Percentiles rank a stretch among this genome's conserved stretches.
Conservation (phyloP, 2,113 vertebrate genomes). For the Poecile atricapillus region DNA sequence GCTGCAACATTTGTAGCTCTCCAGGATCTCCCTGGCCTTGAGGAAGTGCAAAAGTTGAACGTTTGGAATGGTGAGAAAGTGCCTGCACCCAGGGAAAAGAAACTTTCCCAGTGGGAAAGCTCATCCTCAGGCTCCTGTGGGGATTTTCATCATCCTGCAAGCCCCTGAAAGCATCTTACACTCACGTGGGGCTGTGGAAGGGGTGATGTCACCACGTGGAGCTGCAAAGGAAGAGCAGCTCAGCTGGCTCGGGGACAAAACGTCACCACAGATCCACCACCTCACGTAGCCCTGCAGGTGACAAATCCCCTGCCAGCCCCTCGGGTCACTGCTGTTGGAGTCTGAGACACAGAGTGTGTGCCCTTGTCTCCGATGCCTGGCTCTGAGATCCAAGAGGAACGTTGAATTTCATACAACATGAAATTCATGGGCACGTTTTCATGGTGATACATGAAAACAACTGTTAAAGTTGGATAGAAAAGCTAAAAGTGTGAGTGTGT, state of each 20-base stretch:
- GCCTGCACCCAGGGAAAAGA: not conserved
- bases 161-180: fast-evolving
- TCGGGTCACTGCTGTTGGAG: not conserved
- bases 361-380: too few species aligned
- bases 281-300: not conserved
- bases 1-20: not conserved
- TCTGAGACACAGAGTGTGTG: too few species aligned
- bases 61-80: not conserved
- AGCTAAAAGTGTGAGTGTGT: too few species aligned
- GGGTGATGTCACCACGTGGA: too few species aligned
- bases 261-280: not conserved
- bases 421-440: too few species aligned
- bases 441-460: too few species aligned
- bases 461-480: too few species aligned
- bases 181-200: not conserved
- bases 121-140: not conserved
- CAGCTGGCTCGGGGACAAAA: not conserved
- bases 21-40: not conserved
- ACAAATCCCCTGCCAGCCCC: not conserved
- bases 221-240: not conserved
- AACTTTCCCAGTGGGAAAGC: not conserved
- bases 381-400: too few species aligned
- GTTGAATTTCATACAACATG: too few species aligned
- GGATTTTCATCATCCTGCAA: not conserved
- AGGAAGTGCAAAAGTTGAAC: fast-evolving